phyloP scores from a whole-genome alignment of 2,888 invertebrate species.

The Melitaea athalia region DNA sequence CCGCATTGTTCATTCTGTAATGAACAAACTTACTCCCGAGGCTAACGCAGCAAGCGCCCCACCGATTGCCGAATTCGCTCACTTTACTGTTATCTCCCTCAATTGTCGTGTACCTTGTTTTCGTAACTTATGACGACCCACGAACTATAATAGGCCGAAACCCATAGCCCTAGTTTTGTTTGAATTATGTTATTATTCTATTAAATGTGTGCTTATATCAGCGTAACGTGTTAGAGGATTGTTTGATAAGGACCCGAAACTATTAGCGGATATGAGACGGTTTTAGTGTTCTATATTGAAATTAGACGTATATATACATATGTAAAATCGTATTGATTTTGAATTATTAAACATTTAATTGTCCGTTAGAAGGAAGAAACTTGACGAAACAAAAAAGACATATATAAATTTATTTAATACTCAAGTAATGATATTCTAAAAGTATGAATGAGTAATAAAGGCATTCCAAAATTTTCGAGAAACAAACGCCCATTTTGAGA shows the following conservation, averaged over 20 bases:
- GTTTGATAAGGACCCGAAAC: constrained; percentile 68
- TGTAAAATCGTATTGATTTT: neutral
- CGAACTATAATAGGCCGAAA: constrained; percentile 58
- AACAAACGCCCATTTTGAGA: neutral
- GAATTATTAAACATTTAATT: neutral
- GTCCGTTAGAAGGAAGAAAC: neutral
- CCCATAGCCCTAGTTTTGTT: constrained; percentile 74
- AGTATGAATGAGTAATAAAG: neutral
- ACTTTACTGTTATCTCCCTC: constrained; percentile 64
- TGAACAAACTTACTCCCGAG: constrained; percentile 80
- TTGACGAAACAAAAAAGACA: neutral
- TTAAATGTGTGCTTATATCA: constrained; percentile 67
- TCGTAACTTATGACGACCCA: constrained; percentile 50
- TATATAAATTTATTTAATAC: neutral
- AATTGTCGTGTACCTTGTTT: constrained; percentile 61
- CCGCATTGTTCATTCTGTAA: constrained; percentile 75
- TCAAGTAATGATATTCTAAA: neutral
- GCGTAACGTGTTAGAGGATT: constrained; percentile 63
- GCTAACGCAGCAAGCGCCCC: constrained; percentile 68
- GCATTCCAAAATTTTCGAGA: neutral
- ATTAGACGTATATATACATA: neutral
- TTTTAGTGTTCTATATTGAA: constrained; percentile 17
- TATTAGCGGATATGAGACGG: constrained; percentile 54
- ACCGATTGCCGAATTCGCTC: constrained; percentile 69
- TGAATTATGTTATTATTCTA: constrained; percentile 69